Percentiles rank a stretch among this genome's conserved stretches.
Conservation (phyloP, 2,113 vertebrate genomes). For the Madoqua kirkii region DNA sequence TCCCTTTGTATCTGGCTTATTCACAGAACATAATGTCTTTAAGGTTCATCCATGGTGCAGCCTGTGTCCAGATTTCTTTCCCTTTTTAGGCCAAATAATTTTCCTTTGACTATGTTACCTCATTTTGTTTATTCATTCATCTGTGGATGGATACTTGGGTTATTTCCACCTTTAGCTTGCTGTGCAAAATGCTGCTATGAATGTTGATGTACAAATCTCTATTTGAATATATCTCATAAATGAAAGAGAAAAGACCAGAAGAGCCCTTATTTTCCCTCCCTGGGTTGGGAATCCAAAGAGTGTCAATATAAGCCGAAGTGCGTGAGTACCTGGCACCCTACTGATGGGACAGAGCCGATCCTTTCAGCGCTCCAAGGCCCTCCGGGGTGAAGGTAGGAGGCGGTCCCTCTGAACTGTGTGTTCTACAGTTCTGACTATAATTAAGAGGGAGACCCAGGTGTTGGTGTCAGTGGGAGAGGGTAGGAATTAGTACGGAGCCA, state of each 20-base stretch:
- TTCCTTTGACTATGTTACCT: neutral
- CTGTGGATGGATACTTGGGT: neutral
- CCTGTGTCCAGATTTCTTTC: neutral
- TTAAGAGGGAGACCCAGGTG: neutral
- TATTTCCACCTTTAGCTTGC: neutral
- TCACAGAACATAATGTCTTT: neutral
- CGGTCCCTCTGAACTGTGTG: neutral
- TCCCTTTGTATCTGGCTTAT: neutral
- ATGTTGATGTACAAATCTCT: neutral
- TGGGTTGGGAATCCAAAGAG: neutral
- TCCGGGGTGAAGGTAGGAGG: neutral
- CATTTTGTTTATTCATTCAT: neutral
- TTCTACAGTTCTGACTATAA: neutral
- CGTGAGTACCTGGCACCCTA: neutral
- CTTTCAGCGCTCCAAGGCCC: neutral
- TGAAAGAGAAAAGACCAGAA: neutral
- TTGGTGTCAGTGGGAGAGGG: neutral
- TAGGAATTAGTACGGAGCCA: neutral
- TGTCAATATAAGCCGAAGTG: neutral
- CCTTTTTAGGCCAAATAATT: neutral
- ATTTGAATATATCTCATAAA: neutral
- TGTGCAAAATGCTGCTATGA: neutral
- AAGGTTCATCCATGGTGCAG: neutral
- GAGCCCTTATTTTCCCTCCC: neutral
- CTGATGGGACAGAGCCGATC: fast-evolving